Evolutionary conservation across 2,888 invertebrate genomes (phyloP).

Genomic region (Nomada fabriciana): DNA sequence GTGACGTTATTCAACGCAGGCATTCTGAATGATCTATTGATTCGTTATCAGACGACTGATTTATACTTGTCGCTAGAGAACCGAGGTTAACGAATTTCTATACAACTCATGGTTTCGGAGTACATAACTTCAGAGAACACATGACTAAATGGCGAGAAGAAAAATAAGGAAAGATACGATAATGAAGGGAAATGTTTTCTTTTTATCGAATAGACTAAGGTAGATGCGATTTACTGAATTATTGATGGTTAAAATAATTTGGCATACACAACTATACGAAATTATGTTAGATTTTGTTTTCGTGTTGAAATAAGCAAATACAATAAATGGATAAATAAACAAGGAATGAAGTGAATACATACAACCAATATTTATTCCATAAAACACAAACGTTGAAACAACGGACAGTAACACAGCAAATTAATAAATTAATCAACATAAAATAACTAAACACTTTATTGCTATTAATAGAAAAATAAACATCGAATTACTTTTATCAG

Average conservation of each 20-base stretch:
- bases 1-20: constrained; percentile 11
- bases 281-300: not conserved
- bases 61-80: not conserved
- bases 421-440: too few relatives aligned
- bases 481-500: too few relatives aligned
- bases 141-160: not conserved
- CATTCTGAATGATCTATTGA: constrained; percentile 22
- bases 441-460: too few relatives aligned
- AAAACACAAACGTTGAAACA: too few relatives aligned
- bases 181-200: not conserved
- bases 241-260: not conserved
- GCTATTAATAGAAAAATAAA: too few relatives aligned
- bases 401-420: too few relatives aligned
- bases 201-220: not conserved
- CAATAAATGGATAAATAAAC: not conserved
- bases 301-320: not conserved
- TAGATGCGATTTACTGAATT: not conserved
- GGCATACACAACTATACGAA: not conserved
- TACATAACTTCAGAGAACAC: not conserved
- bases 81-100: not conserved
- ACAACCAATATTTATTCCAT: too few relatives aligned
- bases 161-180: not conserved
- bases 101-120: not conserved
- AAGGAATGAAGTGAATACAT: not conserved
- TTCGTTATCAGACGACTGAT: constrained; percentile 9